These are phyloP conservation scores for Amphimallon solstitiale DNA, from an alignment of 2,888 invertebrate species.

Conservation along the genomic window DNA sequence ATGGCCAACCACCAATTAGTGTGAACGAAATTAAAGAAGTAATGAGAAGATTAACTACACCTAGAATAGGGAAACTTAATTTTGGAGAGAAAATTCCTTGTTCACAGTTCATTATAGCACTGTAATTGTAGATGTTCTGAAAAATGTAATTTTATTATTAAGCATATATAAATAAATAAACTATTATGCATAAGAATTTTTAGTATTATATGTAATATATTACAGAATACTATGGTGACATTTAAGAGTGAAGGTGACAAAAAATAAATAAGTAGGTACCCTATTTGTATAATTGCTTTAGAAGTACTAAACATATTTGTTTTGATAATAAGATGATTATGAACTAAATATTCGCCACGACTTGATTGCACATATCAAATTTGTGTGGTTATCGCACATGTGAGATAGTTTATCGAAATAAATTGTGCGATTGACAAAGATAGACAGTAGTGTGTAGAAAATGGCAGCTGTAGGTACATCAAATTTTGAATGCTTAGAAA, in stretches of 20 bases:
- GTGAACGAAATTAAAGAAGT: slow-evolving; percentile 87
- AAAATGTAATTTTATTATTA: background rate
- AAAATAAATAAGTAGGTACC: too few relatives aligned
- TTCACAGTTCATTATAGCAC: slow-evolving; percentile 57
- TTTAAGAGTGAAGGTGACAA: too few relatives aligned
- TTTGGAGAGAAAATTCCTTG: slow-evolving; percentile 64
- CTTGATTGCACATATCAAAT: slow-evolving; percentile 33
- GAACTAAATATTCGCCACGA: too few relatives aligned
- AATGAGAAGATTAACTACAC: slow-evolving; percentile 76
- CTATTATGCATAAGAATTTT: background rate
- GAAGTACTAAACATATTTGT: too few relatives aligned
- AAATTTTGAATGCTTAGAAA: slow-evolving; percentile 76
- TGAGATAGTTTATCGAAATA: slow-evolving; percentile 36
- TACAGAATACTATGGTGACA: too few relatives aligned
- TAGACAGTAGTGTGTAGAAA: slow-evolving; percentile 62
- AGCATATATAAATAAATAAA: slow-evolving; percentile 1
- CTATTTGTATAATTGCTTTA: too few relatives aligned
- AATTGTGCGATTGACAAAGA: slow-evolving; percentile 42
- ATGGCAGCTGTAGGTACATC: slow-evolving; percentile 69
- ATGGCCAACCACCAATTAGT: slow-evolving; percentile 76
- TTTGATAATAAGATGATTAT: too few relatives aligned
- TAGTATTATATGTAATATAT: too few relatives aligned
- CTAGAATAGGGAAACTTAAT: slow-evolving; percentile 66
- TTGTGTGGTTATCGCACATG: slow-evolving; percentile 32
- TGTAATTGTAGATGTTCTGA: slow-evolving; percentile 47